These are phyloP conservation scores for Enteromius treurensis DNA, from an alignment of 2,797 vertebrate genomes.

Conservation along the genomic window DNA sequence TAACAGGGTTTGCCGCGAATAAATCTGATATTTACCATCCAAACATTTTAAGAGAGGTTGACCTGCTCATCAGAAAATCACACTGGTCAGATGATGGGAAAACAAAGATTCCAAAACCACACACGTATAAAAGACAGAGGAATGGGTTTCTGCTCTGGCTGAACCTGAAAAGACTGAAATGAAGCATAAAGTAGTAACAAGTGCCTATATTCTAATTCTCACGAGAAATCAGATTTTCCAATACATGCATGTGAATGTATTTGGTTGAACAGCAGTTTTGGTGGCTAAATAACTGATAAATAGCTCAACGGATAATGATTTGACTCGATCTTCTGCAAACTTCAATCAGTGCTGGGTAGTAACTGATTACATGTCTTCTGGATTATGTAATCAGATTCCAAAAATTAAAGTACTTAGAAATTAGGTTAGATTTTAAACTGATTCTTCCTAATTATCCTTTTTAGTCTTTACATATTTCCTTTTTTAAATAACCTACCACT, in stretches of 20 bases:
- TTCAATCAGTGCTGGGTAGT: background rate
- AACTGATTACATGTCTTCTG: background rate
- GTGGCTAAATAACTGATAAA: constrained; percentile 24
- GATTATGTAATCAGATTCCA: background rate
- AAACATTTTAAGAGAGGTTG: constrained; percentile 52
- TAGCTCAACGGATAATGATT: constrained; percentile 49
- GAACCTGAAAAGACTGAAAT: background rate
- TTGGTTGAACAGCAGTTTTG: constrained; percentile 15
- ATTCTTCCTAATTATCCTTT: background rate
- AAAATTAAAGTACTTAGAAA: background rate
- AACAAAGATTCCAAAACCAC: constrained; percentile 33
- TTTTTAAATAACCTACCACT: background rate
- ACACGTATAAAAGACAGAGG: constrained; percentile 53
- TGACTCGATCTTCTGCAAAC: background rate
- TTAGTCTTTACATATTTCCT: background rate
- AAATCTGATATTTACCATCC: constrained; percentile 51
- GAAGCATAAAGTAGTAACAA: background rate
- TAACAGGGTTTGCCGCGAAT: background rate
- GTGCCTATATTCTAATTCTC: background rate
- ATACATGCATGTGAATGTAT: constrained; percentile 21
- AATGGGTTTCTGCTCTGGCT: constrained; percentile 37
- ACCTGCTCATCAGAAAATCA: constrained; percentile 40
- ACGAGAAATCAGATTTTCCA: background rate
- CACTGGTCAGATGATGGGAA: constrained; percentile 33
- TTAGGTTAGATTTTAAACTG: background rate